These are phyloP conservation scores for Pseudeuparius sepicola DNA, from an alignment of 2,888 invertebrate genomes.

Conservation along the genomic window DNA sequence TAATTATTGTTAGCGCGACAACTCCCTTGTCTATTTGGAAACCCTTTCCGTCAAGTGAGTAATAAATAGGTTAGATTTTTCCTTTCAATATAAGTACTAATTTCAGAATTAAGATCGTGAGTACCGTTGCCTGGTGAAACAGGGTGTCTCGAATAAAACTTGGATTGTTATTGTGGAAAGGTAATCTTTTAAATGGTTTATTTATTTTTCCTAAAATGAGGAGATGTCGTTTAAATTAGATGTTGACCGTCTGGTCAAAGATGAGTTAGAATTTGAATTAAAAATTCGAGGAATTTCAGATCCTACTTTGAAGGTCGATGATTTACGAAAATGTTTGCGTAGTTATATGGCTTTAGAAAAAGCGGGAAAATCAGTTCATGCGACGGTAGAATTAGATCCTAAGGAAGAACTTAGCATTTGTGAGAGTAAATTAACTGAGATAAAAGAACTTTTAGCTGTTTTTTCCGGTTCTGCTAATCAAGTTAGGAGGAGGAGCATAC, in stretches of 20 bases:
- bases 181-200: no score
- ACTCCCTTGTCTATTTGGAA: no score
- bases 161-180: no score
- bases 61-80: no score
- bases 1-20: no score
- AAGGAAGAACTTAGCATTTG: constrained; percentile 1
- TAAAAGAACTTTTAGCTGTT: neutral
- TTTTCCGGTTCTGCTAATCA: neutral
- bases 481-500: neutral
- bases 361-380: constrained; percentile 7
- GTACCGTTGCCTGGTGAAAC: no score
- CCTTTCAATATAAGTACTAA: no score
- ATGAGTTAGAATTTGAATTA: constrained; percentile 11
- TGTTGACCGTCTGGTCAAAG: constrained; percentile 8
- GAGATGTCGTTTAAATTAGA: constrained; percentile 10
- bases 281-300: constrained; percentile 3
- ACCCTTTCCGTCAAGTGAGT: no score
- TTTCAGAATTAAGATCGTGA: no score
- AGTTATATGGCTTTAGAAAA: constrained; percentile 10
- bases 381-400: neutral
- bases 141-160: no score
- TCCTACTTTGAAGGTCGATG: no score
- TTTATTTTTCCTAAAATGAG: no score
- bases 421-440: constrained; percentile 1
- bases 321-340: constrained; percentile 13